phyloP scores from a whole-genome alignment of 2,113 vertebrate species.

The Poecile atricapillus region DNA sequence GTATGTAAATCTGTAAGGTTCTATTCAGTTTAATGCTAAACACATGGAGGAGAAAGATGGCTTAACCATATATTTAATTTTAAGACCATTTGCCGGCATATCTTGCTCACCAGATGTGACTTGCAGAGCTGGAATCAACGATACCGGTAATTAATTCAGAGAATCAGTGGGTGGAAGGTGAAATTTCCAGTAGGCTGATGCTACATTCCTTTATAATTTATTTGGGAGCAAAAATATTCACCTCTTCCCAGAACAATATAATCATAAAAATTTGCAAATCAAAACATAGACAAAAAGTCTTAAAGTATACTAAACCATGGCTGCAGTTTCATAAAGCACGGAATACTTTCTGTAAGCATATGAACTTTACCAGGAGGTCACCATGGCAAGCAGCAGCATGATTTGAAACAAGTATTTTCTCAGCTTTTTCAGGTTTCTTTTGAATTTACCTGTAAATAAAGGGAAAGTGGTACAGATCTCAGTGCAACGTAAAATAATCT shows the following conservation, averaged over 20 bases:
- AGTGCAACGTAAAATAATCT: not conserved
- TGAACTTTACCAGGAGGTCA: not conserved
- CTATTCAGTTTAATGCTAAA: not conserved
- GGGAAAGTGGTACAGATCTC: not conserved
- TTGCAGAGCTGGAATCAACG: not conserved
- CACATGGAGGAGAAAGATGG: not conserved
- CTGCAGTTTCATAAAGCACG: not conserved
- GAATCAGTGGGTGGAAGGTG: not conserved
- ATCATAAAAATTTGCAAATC: not conserved
- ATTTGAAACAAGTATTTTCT: not conserved
- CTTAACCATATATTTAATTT: not conserved
- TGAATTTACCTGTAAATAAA: not conserved
- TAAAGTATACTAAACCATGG: not conserved
- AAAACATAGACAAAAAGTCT: not conserved
- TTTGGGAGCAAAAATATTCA: not conserved
- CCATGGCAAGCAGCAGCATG: not conserved
- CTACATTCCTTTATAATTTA: not conserved
- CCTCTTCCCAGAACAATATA: not conserved
- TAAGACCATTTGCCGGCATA: not conserved
- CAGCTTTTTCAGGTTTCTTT: not conserved
- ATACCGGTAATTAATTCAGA: not conserved
- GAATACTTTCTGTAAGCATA: not conserved
- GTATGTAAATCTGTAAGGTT: accelerated
- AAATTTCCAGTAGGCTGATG: not conserved
- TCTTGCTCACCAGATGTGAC: not conserved